A percentile compares a stretch with the other conserved stretches of the same genome.
These are phyloP conservation scores for Arnoldichthys spilopterus DNA, from an alignment of 2,797 vertebrate genomes.

Conservation along the genomic window DNA sequence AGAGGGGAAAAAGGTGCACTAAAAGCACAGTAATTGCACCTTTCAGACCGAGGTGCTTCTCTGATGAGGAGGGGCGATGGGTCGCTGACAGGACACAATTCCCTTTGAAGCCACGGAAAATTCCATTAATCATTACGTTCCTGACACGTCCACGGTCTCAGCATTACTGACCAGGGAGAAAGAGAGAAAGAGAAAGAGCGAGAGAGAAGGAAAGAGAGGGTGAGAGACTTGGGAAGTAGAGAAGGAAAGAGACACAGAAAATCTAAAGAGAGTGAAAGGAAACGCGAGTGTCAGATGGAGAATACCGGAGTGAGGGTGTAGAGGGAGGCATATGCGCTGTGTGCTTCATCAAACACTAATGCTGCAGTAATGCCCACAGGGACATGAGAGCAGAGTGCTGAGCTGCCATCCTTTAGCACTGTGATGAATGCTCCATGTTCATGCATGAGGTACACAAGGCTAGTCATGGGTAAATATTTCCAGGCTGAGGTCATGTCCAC, in stretches of 20 bases:
- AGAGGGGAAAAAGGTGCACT: constrained; percentile 55
- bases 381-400: constrained; percentile 3
- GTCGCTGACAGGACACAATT: constrained; percentile 44
- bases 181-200: not conserved
- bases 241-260: not conserved
- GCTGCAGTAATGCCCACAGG: constrained; percentile 33
- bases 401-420: constrained; percentile 11
- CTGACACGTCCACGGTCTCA: not conserved
- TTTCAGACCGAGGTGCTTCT: constrained; percentile 52
- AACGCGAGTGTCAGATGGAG: not conserved
- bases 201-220: constrained; percentile 12
- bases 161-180: constrained; percentile 3
- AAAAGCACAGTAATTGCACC: constrained; percentile 71
- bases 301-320: not conserved
- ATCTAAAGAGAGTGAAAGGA: not conserved
- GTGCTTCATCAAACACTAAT: constrained; percentile 40
- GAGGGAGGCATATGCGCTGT: constrained; percentile 10
- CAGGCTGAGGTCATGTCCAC: constrained; percentile 21
- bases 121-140: constrained; percentile 57
- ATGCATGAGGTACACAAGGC: constrained; percentile 29
- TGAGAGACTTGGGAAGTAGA: constrained; percentile 32
- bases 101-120: constrained; percentile 40
- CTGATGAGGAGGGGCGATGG: not conserved
- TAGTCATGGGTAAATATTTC: constrained; percentile 49
- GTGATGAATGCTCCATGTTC: constrained; percentile 52